A percentile compares a stretch with the other conserved stretches of the same genome.
Conservation (phyloP, 1,140 invertebrate species). For the Bemisia tabaci region DNA sequence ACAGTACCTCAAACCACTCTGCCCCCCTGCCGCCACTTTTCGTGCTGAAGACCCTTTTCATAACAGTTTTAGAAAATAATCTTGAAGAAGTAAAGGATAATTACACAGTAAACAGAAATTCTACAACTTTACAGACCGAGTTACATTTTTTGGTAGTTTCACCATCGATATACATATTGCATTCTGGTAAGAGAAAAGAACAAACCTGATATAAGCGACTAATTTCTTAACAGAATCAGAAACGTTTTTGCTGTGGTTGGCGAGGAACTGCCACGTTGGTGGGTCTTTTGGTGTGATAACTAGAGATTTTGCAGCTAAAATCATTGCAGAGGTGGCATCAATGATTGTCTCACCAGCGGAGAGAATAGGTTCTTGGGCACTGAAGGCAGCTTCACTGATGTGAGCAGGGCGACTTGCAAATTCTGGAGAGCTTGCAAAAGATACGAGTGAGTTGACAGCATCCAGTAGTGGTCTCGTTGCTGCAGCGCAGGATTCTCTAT, state of each 20-base stretch:
- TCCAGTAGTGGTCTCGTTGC: conserved; percentile 77
- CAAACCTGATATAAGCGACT: conserved; percentile 74
- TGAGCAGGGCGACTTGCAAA: conserved; percentile 83
- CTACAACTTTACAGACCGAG: no score
- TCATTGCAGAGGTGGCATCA: conserved; percentile 62
- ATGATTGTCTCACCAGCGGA: conserved; percentile 68
- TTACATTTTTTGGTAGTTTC: no score
- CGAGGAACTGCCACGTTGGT: conserved; percentile 82
- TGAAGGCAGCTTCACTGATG: conserved; percentile 62
- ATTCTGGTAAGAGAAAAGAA: no score
- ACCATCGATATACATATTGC: no score
- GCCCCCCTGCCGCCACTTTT: no score
- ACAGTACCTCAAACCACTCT: no score
- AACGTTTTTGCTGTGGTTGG: conserved; percentile 84
- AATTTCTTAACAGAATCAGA: conserved; percentile 92
- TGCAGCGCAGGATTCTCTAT: conserved; percentile 51
- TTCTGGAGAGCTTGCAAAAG: conserved; percentile 85
- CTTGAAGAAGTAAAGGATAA: no score
- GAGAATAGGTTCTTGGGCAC: conserved; percentile 76
- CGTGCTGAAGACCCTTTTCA: no score
- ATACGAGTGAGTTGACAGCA: conserved; percentile 82
- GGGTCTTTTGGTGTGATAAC: conserved; percentile 82
- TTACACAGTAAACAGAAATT: no score
- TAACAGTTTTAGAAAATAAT: no score
- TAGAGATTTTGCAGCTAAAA: conserved; percentile 76